Conservation (phyloP, 2,797 vertebrate species). For the Chanos chanos region DNA sequence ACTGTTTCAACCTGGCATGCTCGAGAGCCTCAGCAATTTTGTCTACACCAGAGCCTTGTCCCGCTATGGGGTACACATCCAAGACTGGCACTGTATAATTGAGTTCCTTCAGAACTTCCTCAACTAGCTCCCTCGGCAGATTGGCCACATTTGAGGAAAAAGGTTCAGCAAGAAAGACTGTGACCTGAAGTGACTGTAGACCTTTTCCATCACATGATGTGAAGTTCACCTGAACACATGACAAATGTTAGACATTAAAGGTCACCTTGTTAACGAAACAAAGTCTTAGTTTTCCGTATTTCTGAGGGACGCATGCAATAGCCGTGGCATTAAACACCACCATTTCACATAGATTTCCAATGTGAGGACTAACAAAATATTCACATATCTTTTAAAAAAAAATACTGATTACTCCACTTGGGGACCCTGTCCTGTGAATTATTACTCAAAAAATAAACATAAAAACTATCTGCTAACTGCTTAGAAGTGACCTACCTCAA, state of each 20-base stretch:
- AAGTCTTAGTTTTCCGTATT: too few relatives aligned
- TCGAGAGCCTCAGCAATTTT: slow-evolving; percentile 57
- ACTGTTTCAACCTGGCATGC: slow-evolving; percentile 60
- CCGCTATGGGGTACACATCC: slow-evolving; percentile 59
- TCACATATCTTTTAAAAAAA: too few relatives aligned
- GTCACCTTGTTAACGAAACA: too few relatives aligned
- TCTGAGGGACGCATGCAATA: too few relatives aligned
- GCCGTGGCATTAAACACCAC: too few relatives aligned
- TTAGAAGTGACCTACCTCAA: slow-evolving; percentile 53
- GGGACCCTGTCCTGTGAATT: too few relatives aligned
- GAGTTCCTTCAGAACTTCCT: slow-evolving; percentile 55
- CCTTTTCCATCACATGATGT: slow-evolving; percentile 44
- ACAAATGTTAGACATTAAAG: neutral
- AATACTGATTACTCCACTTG: too few relatives aligned
- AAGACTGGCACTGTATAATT: slow-evolving; percentile 51
- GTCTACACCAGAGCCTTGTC: slow-evolving; percentile 35
- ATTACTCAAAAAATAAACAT: too few relatives aligned
- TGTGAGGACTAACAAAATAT: too few relatives aligned
- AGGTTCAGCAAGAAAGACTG: slow-evolving; percentile 53
- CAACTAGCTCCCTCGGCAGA: slow-evolving; percentile 51
- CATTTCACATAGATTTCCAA: too few relatives aligned
- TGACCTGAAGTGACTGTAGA: slow-evolving; percentile 53
- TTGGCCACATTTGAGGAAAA: slow-evolving; percentile 62
- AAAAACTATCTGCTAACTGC: too few relatives aligned
- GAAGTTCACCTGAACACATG: slow-evolving; percentile 49